Base-by-base conservation (phyloP, 1,140 invertebrate genomes). In the Drosophila murphyi region DNA sequence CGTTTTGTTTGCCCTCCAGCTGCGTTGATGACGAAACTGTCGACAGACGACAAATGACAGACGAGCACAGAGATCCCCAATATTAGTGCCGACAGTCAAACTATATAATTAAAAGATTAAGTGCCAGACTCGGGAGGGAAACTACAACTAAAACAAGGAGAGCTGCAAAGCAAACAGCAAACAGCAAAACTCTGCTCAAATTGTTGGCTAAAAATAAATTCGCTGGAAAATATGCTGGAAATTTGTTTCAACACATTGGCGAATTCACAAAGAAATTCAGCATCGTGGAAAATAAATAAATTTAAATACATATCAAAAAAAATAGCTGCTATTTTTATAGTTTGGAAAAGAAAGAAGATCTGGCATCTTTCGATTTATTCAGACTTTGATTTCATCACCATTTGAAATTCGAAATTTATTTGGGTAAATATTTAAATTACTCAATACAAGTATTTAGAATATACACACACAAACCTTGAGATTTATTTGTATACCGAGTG, bases 1-100 rank as follows among this genome's bases (percentile, higher is more conserved):
- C 43, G 12, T 52, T 29, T 39, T 8, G 52, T 35, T 12, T 71
- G 72, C 74, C 70, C 74, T 78, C 79, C 70, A 78, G 82, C 74
- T 69, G 70, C 72, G 74, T 34, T 20, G 5, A 20, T 71, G 48
- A 43, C 12, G 52, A 48, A 20, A 20, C 20, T 20, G 20, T 20
- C 39, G 8, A 10, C 39, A 2, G 8, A 41, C 39, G 39, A 41
- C 39, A 20, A 20, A 20, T 20, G 20, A 20, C 20, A 20, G 20
- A 20, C 20, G 20, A 20, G 20, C 20, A 20, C 20, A 41, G 39
- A 41, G 10, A 41, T 10, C 39, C 10, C 10, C 39, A 41, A 20
- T 20, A 20, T 10, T 7, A 10, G 39, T 6, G 39, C 39, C 39
- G 10, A 41, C 4, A 20, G 20, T 20, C 20, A 20, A 2, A 50